Conservation (phyloP, 2,888 invertebrate species). For the Gibbula magus region DNA sequence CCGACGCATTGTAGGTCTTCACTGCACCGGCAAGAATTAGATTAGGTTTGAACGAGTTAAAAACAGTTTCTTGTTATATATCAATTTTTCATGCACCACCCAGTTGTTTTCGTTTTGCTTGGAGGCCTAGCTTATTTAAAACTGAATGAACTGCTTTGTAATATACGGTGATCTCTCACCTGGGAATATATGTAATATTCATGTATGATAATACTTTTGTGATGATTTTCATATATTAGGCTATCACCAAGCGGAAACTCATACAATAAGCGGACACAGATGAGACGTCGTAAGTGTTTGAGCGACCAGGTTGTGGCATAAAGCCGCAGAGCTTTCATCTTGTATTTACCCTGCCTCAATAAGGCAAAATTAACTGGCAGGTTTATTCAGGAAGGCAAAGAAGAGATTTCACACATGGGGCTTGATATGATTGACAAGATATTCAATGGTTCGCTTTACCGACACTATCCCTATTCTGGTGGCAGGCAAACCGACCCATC, state of each 20-base stretch:
- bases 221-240: no score
- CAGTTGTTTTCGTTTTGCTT: no score
- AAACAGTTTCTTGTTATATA: no score
- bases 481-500: background rate
- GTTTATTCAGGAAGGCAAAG: background rate
- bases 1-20: background rate
- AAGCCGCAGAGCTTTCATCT: background rate
- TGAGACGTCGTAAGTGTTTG: background rate
- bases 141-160: no score
- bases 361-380: background rate
- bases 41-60: background rate
- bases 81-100: no score
- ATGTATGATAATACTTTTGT: no score
- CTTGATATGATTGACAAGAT: slow-evolving; percentile 4
- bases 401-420: background rate
- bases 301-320: no score
- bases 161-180: no score
- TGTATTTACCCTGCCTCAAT: background rate
- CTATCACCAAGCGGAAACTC: no score
- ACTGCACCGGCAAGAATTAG: background rate
- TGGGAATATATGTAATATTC: no score
- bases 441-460: background rate
- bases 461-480: background rate
- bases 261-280: background rate
- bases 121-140: no score